Conservation (phyloP, 1,140 invertebrate genomes). For the Bombus polaris region DNA sequence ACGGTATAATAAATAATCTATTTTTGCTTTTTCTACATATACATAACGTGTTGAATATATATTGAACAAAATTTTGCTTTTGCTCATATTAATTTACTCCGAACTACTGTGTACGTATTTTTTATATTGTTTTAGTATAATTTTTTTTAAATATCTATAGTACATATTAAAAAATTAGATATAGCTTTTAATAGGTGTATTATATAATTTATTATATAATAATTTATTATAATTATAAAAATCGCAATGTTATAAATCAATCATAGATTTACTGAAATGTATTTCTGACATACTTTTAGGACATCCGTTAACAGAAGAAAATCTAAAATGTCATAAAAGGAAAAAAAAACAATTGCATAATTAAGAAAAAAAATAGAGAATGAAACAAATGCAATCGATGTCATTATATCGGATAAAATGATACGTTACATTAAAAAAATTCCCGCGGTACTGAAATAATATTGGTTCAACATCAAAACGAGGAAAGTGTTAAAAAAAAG, state of each 20-base stretch:
- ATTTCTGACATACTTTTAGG: neutral
- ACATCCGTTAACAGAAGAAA: neutral
- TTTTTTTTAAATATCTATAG: neutral
- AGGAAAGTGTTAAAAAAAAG: neutral
- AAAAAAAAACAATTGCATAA: slow-evolving; percentile 18
- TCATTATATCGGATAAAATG: slow-evolving; percentile 21
- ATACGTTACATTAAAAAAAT: slow-evolving; percentile 22
- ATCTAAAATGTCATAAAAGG: too few relatives aligned
- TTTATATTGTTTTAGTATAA: neutral
- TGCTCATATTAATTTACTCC: neutral
- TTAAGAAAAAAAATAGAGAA: neutral
- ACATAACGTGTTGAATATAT: neutral
- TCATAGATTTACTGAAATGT: neutral
- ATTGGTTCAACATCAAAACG: neutral
- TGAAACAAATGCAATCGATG: slow-evolving; percentile 24
- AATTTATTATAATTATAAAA: too few relatives aligned
- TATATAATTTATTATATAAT: too few relatives aligned
- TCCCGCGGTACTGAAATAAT: slow-evolving; percentile 9
- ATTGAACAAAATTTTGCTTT: neutral
- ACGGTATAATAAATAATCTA: neutral
- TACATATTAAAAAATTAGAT: too few relatives aligned
- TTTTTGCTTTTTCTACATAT: neutral
- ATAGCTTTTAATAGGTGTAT: too few relatives aligned
- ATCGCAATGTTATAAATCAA: neutral
- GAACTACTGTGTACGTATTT: too few relatives aligned